phyloP scores from a whole-genome alignment of 2,888 invertebrate species.

The Nycteola revayana region DNA sequence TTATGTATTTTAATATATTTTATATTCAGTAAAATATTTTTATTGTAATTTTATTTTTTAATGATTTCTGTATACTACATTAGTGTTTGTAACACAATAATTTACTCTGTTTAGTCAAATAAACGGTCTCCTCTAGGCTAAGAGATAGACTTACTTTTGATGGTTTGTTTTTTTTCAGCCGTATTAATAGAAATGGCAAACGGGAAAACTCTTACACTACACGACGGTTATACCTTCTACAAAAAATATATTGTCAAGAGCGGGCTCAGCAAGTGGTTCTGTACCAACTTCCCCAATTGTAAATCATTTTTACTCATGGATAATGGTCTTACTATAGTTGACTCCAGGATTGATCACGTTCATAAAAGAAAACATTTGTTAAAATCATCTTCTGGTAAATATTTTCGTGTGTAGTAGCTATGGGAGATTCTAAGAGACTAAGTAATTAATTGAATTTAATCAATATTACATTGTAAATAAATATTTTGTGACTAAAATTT shows the following conservation, averaged over 20 bases:
- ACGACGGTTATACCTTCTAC: slow-evolving; percentile 23
- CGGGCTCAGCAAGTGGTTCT: slow-evolving; percentile 12
- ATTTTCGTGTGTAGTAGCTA: slow-evolving; percentile 22
- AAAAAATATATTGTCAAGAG: slow-evolving; percentile 2
- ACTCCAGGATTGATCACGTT: slow-evolving; percentile 19
- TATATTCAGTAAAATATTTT: no score
- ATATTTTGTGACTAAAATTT: no score
- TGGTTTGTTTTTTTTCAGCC: slow-evolving; percentile 6
- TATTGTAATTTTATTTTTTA: no score
- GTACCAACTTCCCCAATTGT: slow-evolving; percentile 33
- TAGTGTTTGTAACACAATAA: no score
- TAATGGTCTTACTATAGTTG: slow-evolving; percentile 8
- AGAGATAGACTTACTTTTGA: no score
- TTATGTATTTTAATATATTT: no score
- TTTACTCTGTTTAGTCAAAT: no score
- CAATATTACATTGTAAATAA: no score
- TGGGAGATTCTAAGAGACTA: no score
- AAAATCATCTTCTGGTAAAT: slow-evolving; percentile 25
- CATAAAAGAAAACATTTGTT: slow-evolving; percentile 22
- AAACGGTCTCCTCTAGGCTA: no score
- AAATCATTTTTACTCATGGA: slow-evolving; percentile 28
- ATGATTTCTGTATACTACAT: no score
- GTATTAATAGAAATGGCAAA: slow-evolving; percentile 18
- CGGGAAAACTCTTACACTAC: slow-evolving; percentile 14
- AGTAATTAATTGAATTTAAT: no score